Base-by-base conservation (phyloP, 92 coral and sea anemone genomes). In the Porites cylindrica region DNA sequence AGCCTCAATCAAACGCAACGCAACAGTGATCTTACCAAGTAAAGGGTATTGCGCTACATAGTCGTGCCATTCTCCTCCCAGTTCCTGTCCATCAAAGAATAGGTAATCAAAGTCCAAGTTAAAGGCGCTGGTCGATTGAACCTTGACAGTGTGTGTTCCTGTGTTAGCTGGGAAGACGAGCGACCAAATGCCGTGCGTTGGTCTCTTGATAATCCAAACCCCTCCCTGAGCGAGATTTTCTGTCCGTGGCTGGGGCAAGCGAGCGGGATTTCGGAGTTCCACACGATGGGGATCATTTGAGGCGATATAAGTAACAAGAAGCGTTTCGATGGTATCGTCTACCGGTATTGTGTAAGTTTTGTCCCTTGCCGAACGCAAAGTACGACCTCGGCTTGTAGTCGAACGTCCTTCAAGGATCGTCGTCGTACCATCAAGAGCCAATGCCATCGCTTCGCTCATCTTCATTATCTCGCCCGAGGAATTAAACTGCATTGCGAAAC, bases 101-200 rank as follows among this genome's bases (percentile, higher is more conserved):
- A 81, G 67, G 78, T 63, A 77, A 52, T 94, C 96, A 58, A 94
- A 94, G 64, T 85, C 87, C 86, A 91, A 85, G 72, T 94, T 94
- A 59, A 78, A 70, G 21, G 69, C 78, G 61, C 88, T 83, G 79
- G 89, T 91, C 32, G 93, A 88, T 77, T 88, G 92, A 79, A 93
- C 96, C 80, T 93, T 93, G 66, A 91, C 91, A 64, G 94, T 91
- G 69, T 93, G 96, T 17, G 92, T 88, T 7, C 96, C 96, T 10
- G 81, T 83, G 8, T 52, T 52, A 12, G 68, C 69, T 47, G 96
- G 96, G 43, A 93, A 84, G 11, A 76, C 56, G 75, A 93, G 76
- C 8, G 29, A 56, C 96, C 96, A 93, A 73, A 11, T 52, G 9
- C 96, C 96, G n/a, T 54, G 83, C 18, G 65, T 50, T 65, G 96